These are phyloP conservation scores for Etheostoma perlongum DNA, from an alignment of 2,797 vertebrate species.

Conservation along the genomic window DNA sequence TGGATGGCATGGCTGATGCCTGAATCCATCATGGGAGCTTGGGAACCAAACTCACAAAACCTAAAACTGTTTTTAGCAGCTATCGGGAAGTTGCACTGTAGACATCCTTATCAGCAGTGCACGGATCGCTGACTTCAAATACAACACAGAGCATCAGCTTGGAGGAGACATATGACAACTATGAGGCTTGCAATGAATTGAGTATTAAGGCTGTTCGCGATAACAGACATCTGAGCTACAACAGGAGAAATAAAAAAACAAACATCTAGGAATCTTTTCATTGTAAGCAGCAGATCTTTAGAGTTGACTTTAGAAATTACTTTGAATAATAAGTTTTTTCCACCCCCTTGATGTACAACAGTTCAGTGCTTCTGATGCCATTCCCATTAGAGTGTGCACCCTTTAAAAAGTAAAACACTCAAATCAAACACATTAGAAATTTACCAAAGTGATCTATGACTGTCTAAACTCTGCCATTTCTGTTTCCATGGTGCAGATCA, in stretches of 20 bases:
- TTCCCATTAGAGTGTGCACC: slow-evolving; percentile 54
- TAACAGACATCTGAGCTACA: slow-evolving; percentile 63
- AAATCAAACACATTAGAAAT: slow-evolving; percentile 67
- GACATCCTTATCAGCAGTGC: slow-evolving; percentile 71
- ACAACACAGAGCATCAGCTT: slow-evolving; percentile 67
- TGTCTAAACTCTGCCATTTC: slow-evolving; percentile 72
- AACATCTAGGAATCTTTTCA: slow-evolving; percentile 53
- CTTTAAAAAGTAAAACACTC: slow-evolving; percentile 70
- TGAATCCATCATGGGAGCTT: slow-evolving; percentile 40
- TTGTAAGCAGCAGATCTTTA: slow-evolving; percentile 46
- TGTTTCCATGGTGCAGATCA: slow-evolving; percentile 79
- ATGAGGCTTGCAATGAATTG: slow-evolving; percentile 55
- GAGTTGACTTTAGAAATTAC: slow-evolving; percentile 52
- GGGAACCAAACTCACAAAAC: slow-evolving; percentile 49
- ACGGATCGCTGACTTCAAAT: slow-evolving; percentile 66
- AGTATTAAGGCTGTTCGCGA: slow-evolving; percentile 60
- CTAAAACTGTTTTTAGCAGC: slow-evolving; percentile 57
- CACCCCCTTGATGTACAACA: slow-evolving; percentile 37
- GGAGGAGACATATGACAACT: slow-evolving; percentile 64
- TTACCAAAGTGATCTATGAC: slow-evolving; percentile 69
- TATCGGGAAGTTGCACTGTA: slow-evolving; percentile 61
- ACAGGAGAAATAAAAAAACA: slow-evolving; percentile 33
- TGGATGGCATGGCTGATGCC: slow-evolving; percentile 22
- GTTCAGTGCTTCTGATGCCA: slow-evolving; percentile 62
- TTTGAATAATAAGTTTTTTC: slow-evolving; percentile 45